Evolutionary conservation across 2,113 vertebrate genomes (phyloP), one percentile per base, ranked within the genome.

Genomic region (Dromas ardeola): DNA sequence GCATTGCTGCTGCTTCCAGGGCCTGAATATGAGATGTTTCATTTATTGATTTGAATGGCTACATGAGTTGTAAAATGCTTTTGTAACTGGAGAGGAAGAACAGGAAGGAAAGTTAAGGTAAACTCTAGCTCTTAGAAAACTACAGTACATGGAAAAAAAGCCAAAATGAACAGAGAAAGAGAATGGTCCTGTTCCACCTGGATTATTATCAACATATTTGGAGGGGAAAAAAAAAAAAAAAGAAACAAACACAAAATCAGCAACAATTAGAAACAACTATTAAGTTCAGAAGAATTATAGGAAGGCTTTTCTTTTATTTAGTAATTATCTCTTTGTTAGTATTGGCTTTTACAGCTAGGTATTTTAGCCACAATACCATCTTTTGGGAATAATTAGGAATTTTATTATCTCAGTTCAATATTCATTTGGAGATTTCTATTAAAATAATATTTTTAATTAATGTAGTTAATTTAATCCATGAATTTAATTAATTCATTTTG

Each of bases 391-490:
- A 69, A 34, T 43, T 69, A n/a, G 13, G 8, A n/a, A 38, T 62
- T 79, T 38, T 38, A 61, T 91, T 91, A 61, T 72, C 94, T 95
- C 92, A 90, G 52, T 50, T 91, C 55, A 95, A 86, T 95, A 95
- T 91, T 95, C 34, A 76, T 95, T 90, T 72, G 67, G 77, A 90
- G 11, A 79, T 81, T 73, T 95, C 80, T 86, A 40, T 79, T 81
- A 96, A 88, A 88, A 65, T 97, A 34, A 86, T 88, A 66, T 86
- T 80, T 97, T 93, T 77, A 71, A 84, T 62, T 67, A 27, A 32
- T 55, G 25, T 20, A 50, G 56, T 62, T 59, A 58, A 79, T 56
- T 18, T 45, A 72, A 79, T 58, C 5, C 58, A 34, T 43, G 3
- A 16, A 81, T 66, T 40, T 40, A 80, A 53, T 62, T 49, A 86